Percentiles rank a stretch among this genome's conserved stretches.
phyloP scores from a whole-genome alignment of 2,113 vertebrate genomes.

The Xiphophorus couchianus region DNA sequence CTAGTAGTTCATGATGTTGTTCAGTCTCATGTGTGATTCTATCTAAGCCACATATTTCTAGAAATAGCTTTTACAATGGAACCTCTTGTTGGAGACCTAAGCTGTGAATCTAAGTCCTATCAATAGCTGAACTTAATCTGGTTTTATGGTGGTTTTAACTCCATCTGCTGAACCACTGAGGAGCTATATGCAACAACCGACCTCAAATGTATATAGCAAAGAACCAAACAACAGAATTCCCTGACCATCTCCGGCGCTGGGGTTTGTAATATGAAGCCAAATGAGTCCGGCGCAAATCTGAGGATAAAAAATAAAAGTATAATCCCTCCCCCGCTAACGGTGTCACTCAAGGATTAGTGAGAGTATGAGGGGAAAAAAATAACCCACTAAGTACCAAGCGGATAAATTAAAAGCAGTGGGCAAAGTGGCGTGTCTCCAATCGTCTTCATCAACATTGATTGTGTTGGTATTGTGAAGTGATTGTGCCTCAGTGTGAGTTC shows the following conservation, averaged over 20 bases:
- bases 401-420: conserved; percentile 63
- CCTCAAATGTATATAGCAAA: conserved; percentile 19
- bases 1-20: not conserved
- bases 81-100: conserved; percentile 14
- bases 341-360: conserved; percentile 80
- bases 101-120: conserved; percentile 37
- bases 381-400: conserved; percentile 67
- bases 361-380: conserved; percentile 40
- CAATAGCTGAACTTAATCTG: conserved; percentile 60
- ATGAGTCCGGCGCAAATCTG: conserved; percentile 58
- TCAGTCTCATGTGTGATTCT: not conserved
- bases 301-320: conserved; percentile 72
- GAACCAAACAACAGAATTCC: conserved; percentile 39
- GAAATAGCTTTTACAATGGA: not conserved
- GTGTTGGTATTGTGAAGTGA: conserved; percentile 16
- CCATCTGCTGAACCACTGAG: conserved; percentile 54
- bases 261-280: conserved; percentile 31
- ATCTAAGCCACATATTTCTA: not conserved
- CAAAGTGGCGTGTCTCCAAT: conserved; percentile 21
- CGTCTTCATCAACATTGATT: conserved; percentile 19
- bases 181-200: not conserved
- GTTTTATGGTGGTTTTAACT: conserved; percentile 39
- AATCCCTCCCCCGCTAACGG: conserved; percentile 74
- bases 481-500: conserved; percentile 1
- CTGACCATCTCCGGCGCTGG: conserved; percentile 25